phyloP scores from a whole-genome alignment of 2,888 invertebrate species.

The Catotricha subobsoleta region DNA sequence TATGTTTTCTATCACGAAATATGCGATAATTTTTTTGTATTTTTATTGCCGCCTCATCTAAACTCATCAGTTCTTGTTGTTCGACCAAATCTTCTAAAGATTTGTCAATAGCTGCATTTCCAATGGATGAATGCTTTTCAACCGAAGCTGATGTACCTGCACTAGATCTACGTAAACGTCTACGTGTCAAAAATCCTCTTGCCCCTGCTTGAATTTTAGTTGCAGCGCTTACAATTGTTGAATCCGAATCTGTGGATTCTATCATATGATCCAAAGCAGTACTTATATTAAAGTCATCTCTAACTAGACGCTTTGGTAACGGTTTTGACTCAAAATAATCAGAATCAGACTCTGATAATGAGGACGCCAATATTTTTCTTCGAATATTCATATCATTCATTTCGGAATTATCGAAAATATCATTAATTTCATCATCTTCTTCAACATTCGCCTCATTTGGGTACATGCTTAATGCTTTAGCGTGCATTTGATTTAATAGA shows the following conservation, averaged over 20 bases:
- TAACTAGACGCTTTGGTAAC: constrained; percentile 5
- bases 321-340: constrained; percentile 18
- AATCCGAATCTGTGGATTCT: constrained; percentile 23
- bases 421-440: neutral
- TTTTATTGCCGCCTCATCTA: constrained; percentile 9
- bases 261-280: constrained; percentile 22
- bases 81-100: constrained; percentile 23
- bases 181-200: constrained; percentile 22
- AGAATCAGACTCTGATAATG: constrained; percentile 24
- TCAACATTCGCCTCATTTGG: neutral
- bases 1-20: constrained; percentile 13
- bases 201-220: constrained; percentile 26
- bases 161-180: constrained; percentile 19
- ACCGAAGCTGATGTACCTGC: constrained; percentile 18
- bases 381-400: constrained; percentile 11
- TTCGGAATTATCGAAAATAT: neutral
- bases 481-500: constrained; percentile 5
- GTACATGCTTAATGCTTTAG: neutral
- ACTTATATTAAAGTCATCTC: constrained; percentile 19
- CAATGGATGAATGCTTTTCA: constrained; percentile 21
- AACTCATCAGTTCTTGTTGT: constrained; percentile 9
- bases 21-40: constrained; percentile 14
- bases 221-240: constrained; percentile 24
- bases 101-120: constrained; percentile 25
- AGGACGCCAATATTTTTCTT: constrained; percentile 24